Evolutionary conservation across 2,888 invertebrate species (phyloP), one percentile per base, ranked within the genome.

Genomic region (Drosophila austrosaltans): DNA sequence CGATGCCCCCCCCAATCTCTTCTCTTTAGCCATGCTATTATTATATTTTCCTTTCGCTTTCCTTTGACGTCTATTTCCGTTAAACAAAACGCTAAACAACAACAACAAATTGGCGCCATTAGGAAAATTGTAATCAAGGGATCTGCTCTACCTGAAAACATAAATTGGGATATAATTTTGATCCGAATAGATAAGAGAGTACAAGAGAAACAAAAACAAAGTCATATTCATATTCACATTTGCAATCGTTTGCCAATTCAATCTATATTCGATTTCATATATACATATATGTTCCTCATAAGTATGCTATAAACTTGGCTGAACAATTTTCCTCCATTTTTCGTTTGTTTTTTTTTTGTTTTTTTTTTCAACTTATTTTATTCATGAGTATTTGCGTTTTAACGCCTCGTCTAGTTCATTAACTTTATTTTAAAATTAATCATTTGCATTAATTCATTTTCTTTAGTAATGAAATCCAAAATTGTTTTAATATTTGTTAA

Each of bases 81-180:
- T 65, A 30, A 65, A 59, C 59, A 63, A n/a, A 58, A 36, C 76
- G 73, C 44, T 61, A 30, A 69, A 53, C 73, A 81, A 69, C 70
- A 83, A 87, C 70, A 83, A 87, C 82, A 84, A 82, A 88, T 84
- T 88, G 88, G 78, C 74, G 74, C 86, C 88, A 88, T 84, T 84
- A 76, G 64, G 53, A 53, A 67, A 77, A 88, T 88, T 82, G 81
- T 88, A 88, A 84, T 88, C 83, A 86, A 88, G 67, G 48, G 48
- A 48, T 48, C 48, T 22, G 22, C 25, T 25, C 22, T 48, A 48
- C 48, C 48, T 48, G 48, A 48, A 16, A 16, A 48, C 48, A 48
- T 48, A 48, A 48, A 48, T 25, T 48, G 48, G 48, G 8, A 48
- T 48, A 48, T 48, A 48, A 48, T 48, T 48, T 48, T 48, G 48